Evolutionary conservation across 2,797 vertebrate species (phyloP).

Genomic region (Helostoma temminkii): DNA sequence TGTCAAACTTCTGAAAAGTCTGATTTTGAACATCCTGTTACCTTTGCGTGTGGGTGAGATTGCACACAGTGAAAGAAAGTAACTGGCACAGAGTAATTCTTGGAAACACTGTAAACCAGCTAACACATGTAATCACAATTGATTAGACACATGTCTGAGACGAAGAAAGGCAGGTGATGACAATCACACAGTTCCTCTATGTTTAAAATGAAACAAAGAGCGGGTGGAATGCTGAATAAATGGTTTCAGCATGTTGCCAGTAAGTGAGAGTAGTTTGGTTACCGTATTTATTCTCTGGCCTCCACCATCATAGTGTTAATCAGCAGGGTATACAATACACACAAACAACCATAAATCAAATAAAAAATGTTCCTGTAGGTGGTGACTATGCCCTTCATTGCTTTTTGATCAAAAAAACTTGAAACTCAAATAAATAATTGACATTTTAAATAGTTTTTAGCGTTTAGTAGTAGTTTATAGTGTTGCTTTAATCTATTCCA

Average conservation of each 20-base stretch:
- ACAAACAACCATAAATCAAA: background rate
- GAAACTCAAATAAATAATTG: background rate
- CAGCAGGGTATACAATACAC: background rate
- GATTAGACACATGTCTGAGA: background rate
- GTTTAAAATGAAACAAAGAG: conserved; percentile 7
- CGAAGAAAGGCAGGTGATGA: background rate
- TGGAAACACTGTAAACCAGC: background rate
- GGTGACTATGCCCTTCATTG: background rate
- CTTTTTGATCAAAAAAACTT: no score
- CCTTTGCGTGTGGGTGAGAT: background rate
- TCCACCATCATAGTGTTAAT: background rate
- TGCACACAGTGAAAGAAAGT: no score
- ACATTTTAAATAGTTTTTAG: background rate
- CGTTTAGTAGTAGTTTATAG: background rate
- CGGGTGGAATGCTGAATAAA: conserved; percentile 8
- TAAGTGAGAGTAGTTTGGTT: background rate
- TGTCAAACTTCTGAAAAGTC: background rate
- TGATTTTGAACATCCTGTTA: background rate
- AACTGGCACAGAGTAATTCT: background rate
- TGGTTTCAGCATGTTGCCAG: background rate
- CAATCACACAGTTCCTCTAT: no score
- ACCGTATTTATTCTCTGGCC: conserved; percentile 17
- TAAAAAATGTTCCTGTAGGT: background rate
- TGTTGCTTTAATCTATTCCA: background rate
- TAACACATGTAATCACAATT: background rate